Evolutionary conservation across 2,888 invertebrate species (phyloP), one percentile per base, ranked within the genome.

Genomic region (Himalopsyche anomala): DNA sequence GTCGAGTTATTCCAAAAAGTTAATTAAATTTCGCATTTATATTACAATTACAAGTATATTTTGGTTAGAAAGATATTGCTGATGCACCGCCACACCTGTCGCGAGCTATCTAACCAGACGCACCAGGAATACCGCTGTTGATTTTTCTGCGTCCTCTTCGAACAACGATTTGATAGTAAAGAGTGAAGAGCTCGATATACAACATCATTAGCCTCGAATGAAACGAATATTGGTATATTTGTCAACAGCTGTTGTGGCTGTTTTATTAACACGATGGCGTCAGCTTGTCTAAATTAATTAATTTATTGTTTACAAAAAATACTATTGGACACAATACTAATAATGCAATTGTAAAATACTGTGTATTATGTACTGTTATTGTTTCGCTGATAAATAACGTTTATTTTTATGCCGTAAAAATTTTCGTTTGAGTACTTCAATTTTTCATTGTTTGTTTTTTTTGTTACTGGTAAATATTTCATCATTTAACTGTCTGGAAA

Each of bases 191-290:
- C 36, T 74, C 74, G 36, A 15, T 38, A 38, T 38, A 11, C 38
- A 6, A 74, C 12, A 74, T 74, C 38, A 74, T 74, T 74, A 74
- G 74, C 74, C 6, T 36, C 19, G 74, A 74, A 74, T 12, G 74
- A 74, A 74, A 74, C 74, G 36, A 38, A 74, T 74, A 74, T 74
- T 15, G 36, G 15, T 74, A 15, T 74, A 74, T 74, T 74, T 38
- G 74, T 74, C 74, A 74, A 74, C 74, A 38, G 74, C 74, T 74
- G 74, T 74, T 74, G 74, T 74, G 74, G 38, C 36, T 15, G 12
- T 38, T 74, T 74, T 74, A 74, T 74, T 74, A 74, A 74, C 74
- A 28, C 74, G 74, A 74, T 74, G 74, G 74, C 74, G 74, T 36
- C 74, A 74, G 28, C 74, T 74, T 74, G 74, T 74, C 74, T 74